Conservation (phyloP, 2,888 invertebrate genomes). For the Spilarctia lutea region DNA sequence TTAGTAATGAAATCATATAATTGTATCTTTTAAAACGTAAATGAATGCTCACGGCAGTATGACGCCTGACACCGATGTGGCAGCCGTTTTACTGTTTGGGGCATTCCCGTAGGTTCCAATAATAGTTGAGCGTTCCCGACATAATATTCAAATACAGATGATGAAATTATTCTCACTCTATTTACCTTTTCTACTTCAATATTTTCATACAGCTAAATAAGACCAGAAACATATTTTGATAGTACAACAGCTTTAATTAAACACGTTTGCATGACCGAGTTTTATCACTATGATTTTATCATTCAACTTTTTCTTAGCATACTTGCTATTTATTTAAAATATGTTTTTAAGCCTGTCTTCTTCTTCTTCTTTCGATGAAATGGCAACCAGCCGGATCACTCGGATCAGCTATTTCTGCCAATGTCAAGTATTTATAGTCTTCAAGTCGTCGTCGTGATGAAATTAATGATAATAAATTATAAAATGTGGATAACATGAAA, state of each 20-base stretch:
- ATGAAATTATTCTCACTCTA: no score
- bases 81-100: not conserved
- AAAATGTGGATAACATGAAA: no score
- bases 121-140: not conserved
- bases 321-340: not conserved
- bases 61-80: not conserved
- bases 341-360: not conserved
- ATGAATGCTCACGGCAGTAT: not conserved
- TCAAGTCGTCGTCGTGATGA: no score
- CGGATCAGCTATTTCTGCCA: no score
- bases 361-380: no score
- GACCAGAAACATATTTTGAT: no score
- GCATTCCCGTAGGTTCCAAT: not conserved
- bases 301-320: not conserved
- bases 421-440: no score
- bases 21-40: no score
- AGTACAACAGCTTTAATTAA: not conserved
- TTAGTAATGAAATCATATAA: not conserved
- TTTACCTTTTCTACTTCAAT: not conserved
- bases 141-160: no score
- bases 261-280: not conserved
- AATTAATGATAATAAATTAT: no score
- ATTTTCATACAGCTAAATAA: not conserved
- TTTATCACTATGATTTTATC: not conserved
- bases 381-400: no score